phyloP scores from a whole-genome alignment of 2,113 vertebrate species.

The Sardina pilchardus region DNA sequence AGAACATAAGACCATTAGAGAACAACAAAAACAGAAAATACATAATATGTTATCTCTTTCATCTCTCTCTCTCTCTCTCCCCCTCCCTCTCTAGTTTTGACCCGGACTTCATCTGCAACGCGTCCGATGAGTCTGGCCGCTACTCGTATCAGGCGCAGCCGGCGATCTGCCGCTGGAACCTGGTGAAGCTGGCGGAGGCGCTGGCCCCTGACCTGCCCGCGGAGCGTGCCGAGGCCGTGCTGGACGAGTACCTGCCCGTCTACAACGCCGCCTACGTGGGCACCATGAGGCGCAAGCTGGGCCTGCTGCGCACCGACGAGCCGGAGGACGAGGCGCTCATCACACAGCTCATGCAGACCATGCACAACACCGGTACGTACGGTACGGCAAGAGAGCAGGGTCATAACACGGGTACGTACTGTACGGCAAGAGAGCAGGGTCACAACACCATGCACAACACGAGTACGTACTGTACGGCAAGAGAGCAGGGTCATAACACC shows the following conservation, averaged over 20 bases:
- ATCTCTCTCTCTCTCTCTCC: not conserved
- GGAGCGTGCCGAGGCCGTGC: conserved; percentile 69
- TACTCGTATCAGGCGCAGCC: conserved; percentile 93
- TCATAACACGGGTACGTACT: too few species aligned
- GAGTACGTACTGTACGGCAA: too few species aligned
- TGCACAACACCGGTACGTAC: conserved; percentile 87
- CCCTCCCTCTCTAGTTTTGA: conserved; percentile 78
- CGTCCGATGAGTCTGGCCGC: conserved; percentile 86
- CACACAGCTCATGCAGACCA: conserved; percentile 85
- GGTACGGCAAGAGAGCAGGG: conserved; percentile 52
- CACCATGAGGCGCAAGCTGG: conserved; percentile 93
- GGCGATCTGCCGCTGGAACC: conserved; percentile 91
- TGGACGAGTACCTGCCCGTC: conserved; percentile 81
- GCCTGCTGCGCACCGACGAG: conserved; percentile 76
- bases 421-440: too few species aligned
- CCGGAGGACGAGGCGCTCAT: conserved; percentile 83
- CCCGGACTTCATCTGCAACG: conserved; percentile 91
- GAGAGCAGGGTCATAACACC: too few species aligned
- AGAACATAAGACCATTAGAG: too few species aligned
- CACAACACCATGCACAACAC: too few species aligned
- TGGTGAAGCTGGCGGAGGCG: conserved; percentile 88
- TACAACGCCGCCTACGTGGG: conserved; percentile 83
- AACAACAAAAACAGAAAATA: too few species aligned
- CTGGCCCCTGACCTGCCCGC: conserved; percentile 85
- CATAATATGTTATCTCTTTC: too few species aligned